Conservation (phyloP, 2,113 vertebrate genomes). For the Rhinichthys klamathensis region DNA sequence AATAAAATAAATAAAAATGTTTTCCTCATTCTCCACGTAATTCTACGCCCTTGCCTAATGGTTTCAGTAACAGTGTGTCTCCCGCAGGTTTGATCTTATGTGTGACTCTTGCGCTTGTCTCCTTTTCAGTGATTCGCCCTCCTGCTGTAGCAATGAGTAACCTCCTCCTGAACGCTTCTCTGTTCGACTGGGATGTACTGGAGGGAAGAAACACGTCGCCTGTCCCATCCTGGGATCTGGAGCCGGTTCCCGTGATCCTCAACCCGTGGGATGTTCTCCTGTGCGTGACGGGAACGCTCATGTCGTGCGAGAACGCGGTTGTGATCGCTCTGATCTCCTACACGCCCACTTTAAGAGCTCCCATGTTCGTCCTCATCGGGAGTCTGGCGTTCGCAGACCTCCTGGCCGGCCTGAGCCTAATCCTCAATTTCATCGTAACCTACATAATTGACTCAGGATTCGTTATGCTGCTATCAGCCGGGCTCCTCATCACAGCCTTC, state of each 20-base stretch:
- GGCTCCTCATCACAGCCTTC: slow-evolving; percentile 85
- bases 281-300: slow-evolving; percentile 86
- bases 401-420: slow-evolving; percentile 85
- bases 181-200: slow-evolving; percentile 59
- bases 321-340: slow-evolving; percentile 88
- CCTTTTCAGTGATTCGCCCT: slow-evolving; percentile 76
- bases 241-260: slow-evolving; percentile 55
- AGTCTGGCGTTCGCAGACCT: slow-evolving; percentile 88
- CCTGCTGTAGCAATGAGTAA: slow-evolving; percentile 74
- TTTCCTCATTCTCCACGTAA: no score
- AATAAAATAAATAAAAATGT: no score
- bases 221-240: slow-evolving; percentile 12
- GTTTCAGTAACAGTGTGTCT: no score
- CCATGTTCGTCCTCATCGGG: slow-evolving; percentile 86
- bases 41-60: no score
- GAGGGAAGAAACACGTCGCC: slow-evolving; percentile 63
- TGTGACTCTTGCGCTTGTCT: slow-evolving; percentile 59
- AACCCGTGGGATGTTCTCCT: slow-evolving; percentile 89
- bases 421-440: slow-evolving; percentile 84
- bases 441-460: slow-evolving; percentile 78
- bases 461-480: slow-evolving; percentile 78
- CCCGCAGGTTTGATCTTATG: neutral
- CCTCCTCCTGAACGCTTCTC: slow-evolving; percentile 55
- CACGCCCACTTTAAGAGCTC: slow-evolving; percentile 82
- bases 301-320: slow-evolving; percentile 89